Conservation (phyloP, 2,888 invertebrate genomes). For the Tromatobia lineatoria region DNA sequence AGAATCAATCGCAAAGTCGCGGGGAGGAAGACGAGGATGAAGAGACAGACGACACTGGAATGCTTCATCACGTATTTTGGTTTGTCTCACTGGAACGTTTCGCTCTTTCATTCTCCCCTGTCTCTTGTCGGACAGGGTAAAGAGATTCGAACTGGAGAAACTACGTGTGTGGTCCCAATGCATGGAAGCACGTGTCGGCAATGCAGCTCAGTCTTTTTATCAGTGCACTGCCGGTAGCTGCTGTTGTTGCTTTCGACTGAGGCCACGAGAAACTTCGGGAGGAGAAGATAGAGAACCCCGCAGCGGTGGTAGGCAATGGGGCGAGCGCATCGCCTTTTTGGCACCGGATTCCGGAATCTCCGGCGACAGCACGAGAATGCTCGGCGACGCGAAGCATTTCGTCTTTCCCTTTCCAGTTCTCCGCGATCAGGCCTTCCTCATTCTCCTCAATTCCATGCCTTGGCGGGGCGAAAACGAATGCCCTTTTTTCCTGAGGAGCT, state of each 20-base stretch:
- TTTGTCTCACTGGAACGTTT: constrained; percentile 63
- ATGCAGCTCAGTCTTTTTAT: constrained; percentile 70
- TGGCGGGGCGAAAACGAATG: background rate
- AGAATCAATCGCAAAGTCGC: constrained; percentile 33
- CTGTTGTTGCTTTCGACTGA: constrained; percentile 13
- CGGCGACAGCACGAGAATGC: constrained; percentile 61
- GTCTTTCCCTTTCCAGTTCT: constrained; percentile 38
- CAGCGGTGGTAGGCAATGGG: constrained; percentile 57
- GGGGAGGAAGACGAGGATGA: constrained; percentile 27
- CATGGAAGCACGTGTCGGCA: constrained; percentile 73
- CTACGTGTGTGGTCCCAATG: constrained; percentile 72
- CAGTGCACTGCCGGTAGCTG: constrained; percentile 54
- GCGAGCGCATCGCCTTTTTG: constrained; percentile 72
- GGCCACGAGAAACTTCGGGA: constrained; percentile 26
- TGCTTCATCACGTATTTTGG: constrained; percentile 70
- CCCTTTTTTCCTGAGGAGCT: background rate
- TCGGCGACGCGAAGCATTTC: constrained; percentile 31
- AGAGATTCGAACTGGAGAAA: constrained; percentile 65
- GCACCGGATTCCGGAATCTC: constrained; percentile 76
- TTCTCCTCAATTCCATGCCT: constrained; percentile 33
- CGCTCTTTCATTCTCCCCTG: constrained; percentile 32
- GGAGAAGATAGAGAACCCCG: background rate
- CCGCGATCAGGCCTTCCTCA: constrained; percentile 29
- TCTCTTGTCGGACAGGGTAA: constrained; percentile 38
- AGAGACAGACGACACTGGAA: constrained; percentile 54